Base-by-base conservation (phyloP, 2,888 invertebrate species). In the Pristionchus arcanus region DNA sequence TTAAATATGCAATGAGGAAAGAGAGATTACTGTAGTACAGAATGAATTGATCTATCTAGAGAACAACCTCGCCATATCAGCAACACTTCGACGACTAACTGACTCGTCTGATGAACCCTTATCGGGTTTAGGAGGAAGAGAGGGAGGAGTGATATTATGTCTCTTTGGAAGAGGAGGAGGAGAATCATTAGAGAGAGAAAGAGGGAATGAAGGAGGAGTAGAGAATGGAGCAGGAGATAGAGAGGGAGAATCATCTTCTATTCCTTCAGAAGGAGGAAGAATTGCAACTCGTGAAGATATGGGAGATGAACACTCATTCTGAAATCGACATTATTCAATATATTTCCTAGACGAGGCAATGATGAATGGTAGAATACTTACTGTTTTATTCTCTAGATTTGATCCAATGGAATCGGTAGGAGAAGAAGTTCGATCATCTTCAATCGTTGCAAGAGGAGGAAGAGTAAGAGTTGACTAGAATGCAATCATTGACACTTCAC, bases 51-150 rank as follows among this genome's bases (percentile, higher is more conserved):
- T 81, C 81, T 81, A 88, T 74, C 74, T 55, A 31, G 55, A 63
- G 83, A 93, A 93, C 7, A 93, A 90, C n/a, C 90, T 90, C 9
- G 93, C 91, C 93, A 93, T 93, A 90, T 93, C 93, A 16, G 93
- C 93, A 13, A 93, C 93, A 53, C 92, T 92, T 37, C 90, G 88
- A 34, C 93, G 74, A 21, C 63, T 63, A 13, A 37, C 28, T n/a
- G 81, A 89, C 49, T 83, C 89, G 21, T 37, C 89, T 42, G 71
- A 34, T 11, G 63, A n/a, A 49, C 59, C 49, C 53, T 81, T 81
- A 15, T 81, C 89, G 11, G 81, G 89, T 66, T 89, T 81, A n/a
- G 89, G 89, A 42, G 83, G 83, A 63, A 83, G 89, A 81, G 83
- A 66, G 15, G 89, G 89, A n/a, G 89, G 89, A 89, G 89, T 83